Evolutionary conservation across 2,888 invertebrate genomes (phyloP), one percentile per base, ranked within the genome.

Genomic region (Ferdinandea cuprea): DNA sequence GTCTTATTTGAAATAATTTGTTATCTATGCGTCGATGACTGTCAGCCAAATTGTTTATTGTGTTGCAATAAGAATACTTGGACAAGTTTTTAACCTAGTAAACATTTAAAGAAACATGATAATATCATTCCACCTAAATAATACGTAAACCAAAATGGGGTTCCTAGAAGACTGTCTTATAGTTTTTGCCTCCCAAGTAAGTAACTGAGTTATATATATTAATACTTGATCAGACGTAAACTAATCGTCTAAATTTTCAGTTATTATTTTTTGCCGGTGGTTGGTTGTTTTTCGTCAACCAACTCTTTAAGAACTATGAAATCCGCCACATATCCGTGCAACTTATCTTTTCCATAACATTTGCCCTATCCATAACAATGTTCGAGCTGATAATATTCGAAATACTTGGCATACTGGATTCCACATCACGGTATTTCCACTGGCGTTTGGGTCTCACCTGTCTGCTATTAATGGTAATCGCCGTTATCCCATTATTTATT

Each of bases 331-430:
- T 96, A 78, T 92, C 97, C 76, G 98, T 99, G 1, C 97, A 99
- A 90, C 92, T 99, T 3, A 97, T 99, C 88, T 99, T 99, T 91
- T 98, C 99, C 0, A 93, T 96, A 25, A 99, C 98, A 35, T 97
- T 99, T 89, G 96, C 99, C 0, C 92, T 99, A 13, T 99, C 99
- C 21, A 98, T 99, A 89, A 98, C 98, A 1, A 98, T 99, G 98
- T 99, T 99, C 91, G 99, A 99, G 90, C 92, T 99, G 73, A 99
- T 99, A 81, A 99, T 99, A 89, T 99, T 99, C 92, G 99, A 99
- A 92, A 99, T 99, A 86, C 93, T 99, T 77, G 98, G 96, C 30
- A 94, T 98, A 85, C 92, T 99, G 85, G 97, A 98, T 89, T 94
- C 97, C 17, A 96, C 96, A 96, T 98, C 93, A 86, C 89, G 89